These are phyloP conservation scores for Drosophila erecta DNA, from an alignment of 1,140 invertebrate species.

Conservation along the genomic window DNA sequence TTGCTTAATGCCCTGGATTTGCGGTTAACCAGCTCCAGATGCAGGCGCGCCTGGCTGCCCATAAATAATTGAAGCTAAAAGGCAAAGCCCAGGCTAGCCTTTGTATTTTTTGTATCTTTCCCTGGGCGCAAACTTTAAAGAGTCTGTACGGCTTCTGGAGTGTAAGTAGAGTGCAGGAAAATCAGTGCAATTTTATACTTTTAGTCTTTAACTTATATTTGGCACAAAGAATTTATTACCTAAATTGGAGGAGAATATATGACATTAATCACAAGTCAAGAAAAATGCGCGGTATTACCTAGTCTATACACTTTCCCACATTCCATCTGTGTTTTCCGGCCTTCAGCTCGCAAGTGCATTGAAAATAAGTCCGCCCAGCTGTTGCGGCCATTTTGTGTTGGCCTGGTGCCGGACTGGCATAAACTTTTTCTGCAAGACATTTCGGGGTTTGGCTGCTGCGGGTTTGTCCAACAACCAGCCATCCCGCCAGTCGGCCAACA, in stretches of 20 bases:
- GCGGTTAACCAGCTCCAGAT: conserved; percentile 77
- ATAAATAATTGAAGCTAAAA: conserved; percentile 83
- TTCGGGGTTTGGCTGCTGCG: conserved; percentile 58
- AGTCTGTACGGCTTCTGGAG: conserved; percentile 1
- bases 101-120: conserved; percentile 38
- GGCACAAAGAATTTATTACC: too few species aligned
- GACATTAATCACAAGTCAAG: too few species aligned
- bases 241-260: too few species aligned
- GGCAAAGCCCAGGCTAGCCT: conserved; percentile 54
- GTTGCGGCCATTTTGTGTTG: conserved; percentile 53
- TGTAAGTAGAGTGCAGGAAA: neutral
- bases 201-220: neutral
- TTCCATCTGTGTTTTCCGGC: conserved; percentile 3
- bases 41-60: conserved; percentile 74
- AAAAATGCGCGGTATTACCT: neutral
- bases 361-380: conserved; percentile 65
- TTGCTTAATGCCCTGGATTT: conserved; percentile 77
- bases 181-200: neutral
- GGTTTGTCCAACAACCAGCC: conserved; percentile 59
- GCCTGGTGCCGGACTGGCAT: conserved; percentile 25
- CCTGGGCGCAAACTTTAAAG: conserved; percentile 12
- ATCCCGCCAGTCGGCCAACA: conserved; percentile 30
- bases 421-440: conserved; percentile 73
- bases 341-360: conserved; percentile 41
- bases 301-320: neutral